Conservation (phyloP, 1,140 invertebrate genomes). For the Medauroidea extradentata region DNA sequence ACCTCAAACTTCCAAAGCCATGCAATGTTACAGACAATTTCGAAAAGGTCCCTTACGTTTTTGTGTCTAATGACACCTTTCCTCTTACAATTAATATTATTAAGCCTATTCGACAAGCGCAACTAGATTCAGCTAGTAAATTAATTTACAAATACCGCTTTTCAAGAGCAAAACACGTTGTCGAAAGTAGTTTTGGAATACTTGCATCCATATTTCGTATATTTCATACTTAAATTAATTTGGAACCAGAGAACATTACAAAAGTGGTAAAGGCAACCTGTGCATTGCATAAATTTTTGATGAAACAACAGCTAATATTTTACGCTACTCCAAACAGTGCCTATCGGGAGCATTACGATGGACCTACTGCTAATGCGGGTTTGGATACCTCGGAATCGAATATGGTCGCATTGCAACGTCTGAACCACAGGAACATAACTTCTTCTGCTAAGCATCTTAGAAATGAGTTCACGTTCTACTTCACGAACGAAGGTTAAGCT, state of each 20-base stretch:
- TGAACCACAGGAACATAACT: constrained; percentile 19
- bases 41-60: constrained; percentile 26
- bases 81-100: constrained; percentile 33
- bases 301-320: background rate
- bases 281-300: constrained; percentile 15
- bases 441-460: constrained; percentile 22
- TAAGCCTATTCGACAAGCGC: constrained; percentile 31
- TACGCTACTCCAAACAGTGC: constrained; percentile 27
- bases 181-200: constrained; percentile 46
- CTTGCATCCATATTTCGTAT: constrained; percentile 28
- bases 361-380: constrained; percentile 19
- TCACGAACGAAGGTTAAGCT: constrained; percentile 23
- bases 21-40: constrained; percentile 8
- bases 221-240: constrained; percentile 17
- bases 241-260: constrained; percentile 20
- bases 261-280: constrained; percentile 18
- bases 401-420: constrained; percentile 20
- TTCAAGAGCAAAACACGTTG: constrained; percentile 36
- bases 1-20: constrained; percentile 16
- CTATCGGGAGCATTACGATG: constrained; percentile 26
- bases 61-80: constrained; percentile 44
- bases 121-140: constrained; percentile 13
- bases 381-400: constrained; percentile 9
- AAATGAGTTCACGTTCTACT: constrained; percentile 23
- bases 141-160: constrained; percentile 46